These are phyloP conservation scores for Parochlus steinenii DNA, from an alignment of 2,888 invertebrate genomes.

Conservation along the genomic window DNA sequence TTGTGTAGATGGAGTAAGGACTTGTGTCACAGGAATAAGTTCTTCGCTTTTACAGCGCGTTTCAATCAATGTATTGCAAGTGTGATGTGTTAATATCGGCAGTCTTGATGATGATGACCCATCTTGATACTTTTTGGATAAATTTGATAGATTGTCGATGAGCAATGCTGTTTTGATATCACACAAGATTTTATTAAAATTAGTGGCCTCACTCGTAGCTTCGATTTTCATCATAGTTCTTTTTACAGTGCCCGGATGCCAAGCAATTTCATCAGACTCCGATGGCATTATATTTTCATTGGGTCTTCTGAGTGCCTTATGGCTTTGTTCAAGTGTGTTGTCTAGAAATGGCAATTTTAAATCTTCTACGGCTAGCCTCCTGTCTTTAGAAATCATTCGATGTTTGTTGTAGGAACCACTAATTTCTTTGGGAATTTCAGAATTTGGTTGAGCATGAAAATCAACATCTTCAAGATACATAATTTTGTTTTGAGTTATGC, in stretches of 20 bases:
- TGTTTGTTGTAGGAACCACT: no score
- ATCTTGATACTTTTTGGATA: slow-evolving; percentile 9
- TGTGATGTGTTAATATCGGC: slow-evolving; percentile 16
- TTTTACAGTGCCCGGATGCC: slow-evolving; percentile 52
- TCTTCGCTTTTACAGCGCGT: slow-evolving; percentile 29
- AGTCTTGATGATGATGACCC: slow-evolving; percentile 4
- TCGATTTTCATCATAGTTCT: slow-evolving; percentile 53
- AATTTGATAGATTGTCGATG: slow-evolving; percentile 11
- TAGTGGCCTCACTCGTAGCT: slow-evolving; percentile 21
- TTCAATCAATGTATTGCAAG: slow-evolving; percentile 20
- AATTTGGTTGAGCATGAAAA: no score
- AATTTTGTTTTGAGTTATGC: slow-evolving; percentile 81
- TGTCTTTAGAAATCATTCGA: no score
- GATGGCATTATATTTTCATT: no score
- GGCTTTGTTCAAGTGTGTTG: no score
- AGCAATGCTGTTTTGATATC: slow-evolving; percentile 12
- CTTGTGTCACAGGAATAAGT: slow-evolving; percentile 26
- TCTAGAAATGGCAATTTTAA: no score
- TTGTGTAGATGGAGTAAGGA: slow-evolving; percentile 24
- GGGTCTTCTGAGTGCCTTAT: no score
- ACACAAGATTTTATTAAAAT: slow-evolving; percentile 11
- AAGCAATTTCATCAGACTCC: slow-evolving; percentile 43
- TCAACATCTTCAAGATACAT: slow-evolving; percentile 57
- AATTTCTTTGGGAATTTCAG: no score
- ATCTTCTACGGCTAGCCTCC: no score